phyloP scores from a whole-genome alignment of 64 coral and sea anemone species.

The Montipora efflorescens region DNA sequence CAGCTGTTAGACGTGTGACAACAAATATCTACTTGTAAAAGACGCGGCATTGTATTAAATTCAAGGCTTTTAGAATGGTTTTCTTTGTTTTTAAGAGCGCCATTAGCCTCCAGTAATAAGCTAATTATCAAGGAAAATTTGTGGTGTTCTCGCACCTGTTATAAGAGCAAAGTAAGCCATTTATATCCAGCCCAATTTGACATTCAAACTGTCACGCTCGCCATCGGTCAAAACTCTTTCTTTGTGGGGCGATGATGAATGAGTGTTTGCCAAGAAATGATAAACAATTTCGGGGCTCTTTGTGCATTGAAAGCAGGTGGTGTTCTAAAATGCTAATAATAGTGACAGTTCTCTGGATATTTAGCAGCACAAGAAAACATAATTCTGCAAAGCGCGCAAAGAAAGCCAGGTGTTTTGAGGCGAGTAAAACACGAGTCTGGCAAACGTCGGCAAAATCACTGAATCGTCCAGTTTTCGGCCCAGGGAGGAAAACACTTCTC shows the following conservation, averaged over 20 bases:
- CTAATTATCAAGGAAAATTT: constrained; percentile 30
- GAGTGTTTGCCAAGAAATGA: constrained; percentile 76
- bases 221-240: constrained; percentile 76
- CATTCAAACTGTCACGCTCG: constrained; percentile 63
- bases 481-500: not conserved
- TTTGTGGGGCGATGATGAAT: constrained; percentile 67
- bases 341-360: constrained; percentile 83
- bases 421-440: not conserved
- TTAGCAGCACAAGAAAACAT: constrained; percentile 62
- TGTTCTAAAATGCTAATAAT: constrained; percentile 82
- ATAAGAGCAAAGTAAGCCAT: constrained; percentile 10
- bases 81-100: constrained; percentile 36
- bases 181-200: constrained; percentile 51
- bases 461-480: not conserved
- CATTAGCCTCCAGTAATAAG: constrained; percentile 45
- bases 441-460: not conserved
- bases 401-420: not conserved
- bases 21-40: constrained; percentile 8
- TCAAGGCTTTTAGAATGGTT: constrained; percentile 14
- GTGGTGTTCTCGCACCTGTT: constrained; percentile 20
- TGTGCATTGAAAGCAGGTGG: constrained; percentile 74
- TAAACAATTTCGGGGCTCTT: constrained; percentile 85
- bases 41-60: constrained; percentile 28
- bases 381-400: constrained; percentile 40
- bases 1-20: constrained; percentile 14